phyloP scores from a whole-genome alignment of 2,888 invertebrate species.

The Corythucha ciliata region DNA sequence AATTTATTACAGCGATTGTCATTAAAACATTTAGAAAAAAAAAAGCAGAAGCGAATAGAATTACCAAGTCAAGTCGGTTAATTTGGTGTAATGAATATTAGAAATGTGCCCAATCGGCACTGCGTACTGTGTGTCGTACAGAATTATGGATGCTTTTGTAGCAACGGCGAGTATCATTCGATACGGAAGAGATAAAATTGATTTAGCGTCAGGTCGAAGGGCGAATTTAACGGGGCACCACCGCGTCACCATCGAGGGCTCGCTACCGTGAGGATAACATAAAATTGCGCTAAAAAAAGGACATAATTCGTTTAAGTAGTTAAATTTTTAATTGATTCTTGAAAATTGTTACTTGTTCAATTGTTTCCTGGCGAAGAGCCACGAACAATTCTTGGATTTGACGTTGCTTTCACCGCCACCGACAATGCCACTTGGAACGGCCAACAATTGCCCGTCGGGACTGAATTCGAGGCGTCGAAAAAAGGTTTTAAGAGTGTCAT shows the following conservation, averaged over 20 bases:
- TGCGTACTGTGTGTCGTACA: conserved; percentile 80
- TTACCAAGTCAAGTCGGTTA: conserved; percentile 79
- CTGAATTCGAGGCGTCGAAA: conserved; percentile 82
- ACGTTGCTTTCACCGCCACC: conserved; percentile 56
- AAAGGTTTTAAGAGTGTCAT: conserved; percentile 89
- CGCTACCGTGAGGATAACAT: conserved; percentile 66
- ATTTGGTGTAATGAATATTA: conserved; percentile 79
- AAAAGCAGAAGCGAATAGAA: conserved; percentile 28
- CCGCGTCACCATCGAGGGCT: conserved; percentile 71
- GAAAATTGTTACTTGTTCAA: conserved; percentile 41
- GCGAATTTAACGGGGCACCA: conserved; percentile 70
- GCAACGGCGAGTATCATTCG: conserved; percentile 86
- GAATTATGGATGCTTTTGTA: conserved; percentile 71
- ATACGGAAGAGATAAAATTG: conserved; percentile 56
- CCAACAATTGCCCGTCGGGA: conserved; percentile 80
- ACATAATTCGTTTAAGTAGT: not conserved
- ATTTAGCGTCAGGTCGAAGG: conserved; percentile 49
- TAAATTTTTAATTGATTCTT: not conserved
- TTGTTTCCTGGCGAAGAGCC: conserved; percentile 49
- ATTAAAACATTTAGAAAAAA: not conserved
- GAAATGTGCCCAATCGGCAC: conserved; percentile 69
- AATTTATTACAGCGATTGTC: conserved; percentile 12
- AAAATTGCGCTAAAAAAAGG: conserved; percentile 57
- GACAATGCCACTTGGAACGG: conserved; percentile 83
- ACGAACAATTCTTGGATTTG: conserved; percentile 48